phyloP scores from a whole-genome alignment of 2,888 invertebrate species.

The Thecophora atra region DNA sequence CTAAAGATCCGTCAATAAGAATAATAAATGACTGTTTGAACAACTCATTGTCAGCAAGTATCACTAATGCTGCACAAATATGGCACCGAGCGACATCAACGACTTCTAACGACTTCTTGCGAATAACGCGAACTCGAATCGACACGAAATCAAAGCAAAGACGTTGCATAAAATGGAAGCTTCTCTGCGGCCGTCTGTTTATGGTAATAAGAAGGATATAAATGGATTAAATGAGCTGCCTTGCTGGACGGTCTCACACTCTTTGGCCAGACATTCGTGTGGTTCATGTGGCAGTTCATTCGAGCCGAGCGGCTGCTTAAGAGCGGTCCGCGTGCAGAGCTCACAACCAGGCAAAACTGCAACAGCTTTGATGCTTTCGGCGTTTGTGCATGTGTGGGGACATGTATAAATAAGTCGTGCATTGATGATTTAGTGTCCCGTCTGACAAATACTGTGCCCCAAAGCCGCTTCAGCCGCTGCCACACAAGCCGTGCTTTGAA shows the following conservation, averaged over 20 bases:
- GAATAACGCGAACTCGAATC: no score
- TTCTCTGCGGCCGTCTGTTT: constrained; percentile 13
- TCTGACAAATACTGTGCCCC: constrained; percentile 26
- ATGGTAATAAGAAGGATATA: constrained; percentile 22
- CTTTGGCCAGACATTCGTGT: no score
- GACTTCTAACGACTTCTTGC: constrained; percentile 5
- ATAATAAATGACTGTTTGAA: constrained; percentile 42
- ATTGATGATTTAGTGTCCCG: constrained; percentile 30
- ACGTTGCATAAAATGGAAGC: background rate
- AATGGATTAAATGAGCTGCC: background rate
- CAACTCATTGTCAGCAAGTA: constrained; percentile 43
- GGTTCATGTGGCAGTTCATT: no score
- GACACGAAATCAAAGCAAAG: background rate
- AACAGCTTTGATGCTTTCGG: no score
- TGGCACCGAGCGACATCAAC: constrained; percentile 38
- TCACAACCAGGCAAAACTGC: no score
- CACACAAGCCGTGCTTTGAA: constrained; percentile 18
- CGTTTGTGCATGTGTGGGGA: background rate
- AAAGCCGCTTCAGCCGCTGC: background rate
- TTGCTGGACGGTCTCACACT: background rate
- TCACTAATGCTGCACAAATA: constrained; percentile 46
- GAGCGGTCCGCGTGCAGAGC: no score
- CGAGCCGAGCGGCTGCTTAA: no score
- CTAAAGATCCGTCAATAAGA: background rate
- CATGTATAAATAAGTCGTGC: background rate